Conservation (phyloP, 2,113 vertebrate species). For the Sciurus niger region DNA sequence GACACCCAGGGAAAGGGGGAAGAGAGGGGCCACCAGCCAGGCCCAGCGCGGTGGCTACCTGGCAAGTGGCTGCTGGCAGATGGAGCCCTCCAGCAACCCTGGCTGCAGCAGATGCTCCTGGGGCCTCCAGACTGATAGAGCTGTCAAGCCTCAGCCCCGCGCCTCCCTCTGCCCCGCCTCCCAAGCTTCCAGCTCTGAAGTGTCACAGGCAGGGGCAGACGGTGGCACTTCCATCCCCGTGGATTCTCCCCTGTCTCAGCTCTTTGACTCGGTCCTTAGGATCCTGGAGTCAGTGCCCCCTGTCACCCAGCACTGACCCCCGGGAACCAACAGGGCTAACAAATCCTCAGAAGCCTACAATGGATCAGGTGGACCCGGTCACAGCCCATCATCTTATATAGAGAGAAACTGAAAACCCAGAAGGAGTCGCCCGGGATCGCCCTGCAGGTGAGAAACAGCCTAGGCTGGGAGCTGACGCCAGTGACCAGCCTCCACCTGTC, state of each 20-base stretch:
- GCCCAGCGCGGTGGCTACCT: constrained; percentile 19
- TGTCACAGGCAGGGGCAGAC: neutral
- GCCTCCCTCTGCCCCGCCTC: neutral
- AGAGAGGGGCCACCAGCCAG: neutral
- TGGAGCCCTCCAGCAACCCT: constrained; percentile 69
- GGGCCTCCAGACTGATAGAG: constrained; percentile 73
- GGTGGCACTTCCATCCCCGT: no score
- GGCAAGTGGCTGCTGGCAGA: constrained; percentile 74
- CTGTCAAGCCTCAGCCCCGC: constrained; percentile 51
- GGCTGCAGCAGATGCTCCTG: constrained; percentile 41
- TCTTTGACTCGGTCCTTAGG: neutral
- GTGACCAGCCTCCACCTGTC: neutral
- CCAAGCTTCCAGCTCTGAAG: neutral
- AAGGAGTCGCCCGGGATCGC: neutral
- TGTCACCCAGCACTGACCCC: neutral
- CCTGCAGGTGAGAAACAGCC: neutral
- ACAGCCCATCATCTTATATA: neutral
- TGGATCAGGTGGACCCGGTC: neutral
- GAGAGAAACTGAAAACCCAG: neutral
- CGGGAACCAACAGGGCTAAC: neutral
- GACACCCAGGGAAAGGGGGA: neutral
- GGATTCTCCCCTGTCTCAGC: neutral
- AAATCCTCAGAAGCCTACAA: neutral
- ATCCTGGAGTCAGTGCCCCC: neutral
- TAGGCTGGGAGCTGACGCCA: neutral